Evolutionary conservation across 2,888 invertebrate species (phyloP).

Genomic region (Agonopterix subpropinquella): DNA sequence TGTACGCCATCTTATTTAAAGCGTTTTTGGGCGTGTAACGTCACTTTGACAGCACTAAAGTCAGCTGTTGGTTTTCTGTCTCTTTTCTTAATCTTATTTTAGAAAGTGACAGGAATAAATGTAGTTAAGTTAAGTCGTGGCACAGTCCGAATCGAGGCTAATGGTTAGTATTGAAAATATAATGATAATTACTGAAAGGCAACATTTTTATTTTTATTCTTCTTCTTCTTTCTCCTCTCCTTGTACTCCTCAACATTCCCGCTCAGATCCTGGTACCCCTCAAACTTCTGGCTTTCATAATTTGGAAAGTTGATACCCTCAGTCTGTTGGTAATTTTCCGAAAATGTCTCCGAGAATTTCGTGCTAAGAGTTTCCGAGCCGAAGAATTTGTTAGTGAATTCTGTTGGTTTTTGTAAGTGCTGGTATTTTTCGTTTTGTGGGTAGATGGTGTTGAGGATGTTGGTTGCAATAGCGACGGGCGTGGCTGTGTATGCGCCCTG

Average conservation of each 20-base stretch:
- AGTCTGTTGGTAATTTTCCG: constrained; percentile 56
- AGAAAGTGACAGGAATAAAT: too few relatives aligned
- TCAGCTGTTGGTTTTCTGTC: too few relatives aligned
- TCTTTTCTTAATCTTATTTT: too few relatives aligned
- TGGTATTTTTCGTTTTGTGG: constrained; percentile 55
- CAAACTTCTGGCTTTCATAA: constrained; percentile 38
- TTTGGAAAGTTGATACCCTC: constrained; percentile 53
- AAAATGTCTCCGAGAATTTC: constrained; percentile 51
- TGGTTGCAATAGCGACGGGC: constrained; percentile 58
- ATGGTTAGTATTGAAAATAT: too few relatives aligned
- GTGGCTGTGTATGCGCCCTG: constrained; percentile 56
- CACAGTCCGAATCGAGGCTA: too few relatives aligned
- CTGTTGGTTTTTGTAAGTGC: constrained; percentile 30
- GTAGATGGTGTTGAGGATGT: constrained; percentile 59
- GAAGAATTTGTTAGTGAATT: constrained; percentile 47
- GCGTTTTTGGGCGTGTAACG: too few relatives aligned
- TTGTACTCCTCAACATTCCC: constrained; percentile 43
- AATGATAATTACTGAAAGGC: neutral
- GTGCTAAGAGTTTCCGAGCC: constrained; percentile 56
- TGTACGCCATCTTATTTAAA: too few relatives aligned
- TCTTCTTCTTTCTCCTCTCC: constrained; percentile 48
- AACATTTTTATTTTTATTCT: constrained; percentile 21
- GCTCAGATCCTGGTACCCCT: constrained; percentile 61
- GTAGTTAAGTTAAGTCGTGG: too few relatives aligned
- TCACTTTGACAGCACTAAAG: too few relatives aligned